Evolutionary conservation across 2,888 invertebrate species (phyloP), one percentile per base, ranked within the genome.

Genomic region (Alloplasta piceator): DNA sequence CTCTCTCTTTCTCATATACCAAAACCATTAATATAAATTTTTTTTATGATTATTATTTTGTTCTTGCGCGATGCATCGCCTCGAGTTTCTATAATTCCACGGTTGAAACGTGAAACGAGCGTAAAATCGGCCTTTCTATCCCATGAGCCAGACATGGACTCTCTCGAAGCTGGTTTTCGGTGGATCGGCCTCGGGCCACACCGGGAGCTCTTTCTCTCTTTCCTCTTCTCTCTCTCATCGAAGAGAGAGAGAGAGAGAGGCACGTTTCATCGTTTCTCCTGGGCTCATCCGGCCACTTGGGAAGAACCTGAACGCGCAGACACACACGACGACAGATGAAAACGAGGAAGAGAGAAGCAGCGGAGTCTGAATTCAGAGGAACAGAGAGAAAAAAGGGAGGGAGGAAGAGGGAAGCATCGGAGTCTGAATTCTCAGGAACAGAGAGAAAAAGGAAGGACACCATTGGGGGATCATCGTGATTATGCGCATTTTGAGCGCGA

Each of bases 401-500:
- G 10, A 39, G 48, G 9, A 14, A 26, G 46, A 58, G 75, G 50
- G 67, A 60, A 60, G 1, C 26, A 26, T 26, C 26, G 50, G 60
- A 56, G 56, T 52, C 60, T 55, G 61, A 52, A 9, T 26, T 26
- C 26, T 26, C 26, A 48, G 38, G 10, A 63, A n/a, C 46, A 52
- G 66, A 50, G 36, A 14, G 74, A 55, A 55, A 74, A 50, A 66
- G 58, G 56, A 16, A 58, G 39, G 46, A 61, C 14, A 63, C 52
- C 75, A 66, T 79, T 76, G 74, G 67, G 68, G 75, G 67, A 79
- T 79, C 79, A 76, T 72, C 72, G 61, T 79, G 82, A 82, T 82
- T 82, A 82, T 82, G 79, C 79, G 79, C 79, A 82, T 82, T 79
- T 79, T 82, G 73, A 77, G 67, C 74, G 67, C 52, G 61, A 68